Base-by-base conservation (phyloP, 2,113 vertebrate genomes). In the Lepidiolamprologus cunningtoni region DNA sequence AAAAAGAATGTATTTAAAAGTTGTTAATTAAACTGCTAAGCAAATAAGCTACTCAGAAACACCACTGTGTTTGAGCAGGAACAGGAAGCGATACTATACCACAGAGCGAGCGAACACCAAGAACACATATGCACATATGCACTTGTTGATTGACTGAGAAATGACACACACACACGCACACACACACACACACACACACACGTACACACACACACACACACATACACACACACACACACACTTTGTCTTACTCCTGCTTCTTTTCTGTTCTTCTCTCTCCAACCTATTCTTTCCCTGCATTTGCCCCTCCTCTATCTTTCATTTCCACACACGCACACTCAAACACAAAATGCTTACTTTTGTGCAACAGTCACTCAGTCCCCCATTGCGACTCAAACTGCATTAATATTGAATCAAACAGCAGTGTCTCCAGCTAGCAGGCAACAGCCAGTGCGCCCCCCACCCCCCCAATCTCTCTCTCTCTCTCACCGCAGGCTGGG, bases 381-480 rank as follows among this genome's bases (percentile, higher is more conserved):
- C 93, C 96, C 95, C 93, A 95, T 92, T 94, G 95, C 86, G 95
- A 96, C 94, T 94, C 95, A 95, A 96, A 96, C 96, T 96, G 93
- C 96, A 97, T 97, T 97, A 97, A 97, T 97, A 96, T 97, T 96
- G 96, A 96, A 97, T 97, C 96, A 96, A 96, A 97, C 96, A 95
- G 95, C 93, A 95, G 95, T 93, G 95, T 95, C 94, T 96, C 93
- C 95, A 94, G 94, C 93, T 90, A 94, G 94, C 94, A 95, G 93
- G 92, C 93, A 94, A 93, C 95, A 94, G 93, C 87, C 87, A 92
- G 92, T 93, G 88, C 90, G 23, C 55, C 55, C 55, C 55, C 80
- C 55, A 53, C 86, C 89, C 93, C 81, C 81, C 92, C 93, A 88
- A 89, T 86, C 94, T 96, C 97, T 97, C 61, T 57, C 23, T 28